Percentiles rank a stretch among this genome's conserved stretches.
phyloP scores from a whole-genome alignment of 2,113 vertebrate genomes.

The Oryctolagus cuniculus region DNA sequence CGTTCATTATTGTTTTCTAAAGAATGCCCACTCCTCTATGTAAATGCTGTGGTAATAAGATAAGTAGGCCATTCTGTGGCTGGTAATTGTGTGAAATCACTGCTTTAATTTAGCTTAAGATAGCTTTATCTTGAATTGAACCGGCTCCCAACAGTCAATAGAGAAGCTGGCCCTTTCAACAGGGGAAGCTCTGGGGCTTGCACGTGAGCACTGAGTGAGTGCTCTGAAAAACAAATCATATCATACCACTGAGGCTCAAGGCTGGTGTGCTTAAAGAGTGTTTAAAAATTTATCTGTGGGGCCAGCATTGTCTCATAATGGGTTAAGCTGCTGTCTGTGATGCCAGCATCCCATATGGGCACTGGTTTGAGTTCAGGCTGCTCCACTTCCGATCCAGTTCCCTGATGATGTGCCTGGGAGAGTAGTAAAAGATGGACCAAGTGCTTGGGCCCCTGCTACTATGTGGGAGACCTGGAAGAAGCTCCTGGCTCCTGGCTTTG shows the following conservation, averaged over 20 bases:
- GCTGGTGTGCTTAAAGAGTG: background rate
- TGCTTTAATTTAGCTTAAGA: background rate
- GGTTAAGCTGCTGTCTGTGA: too few relatives aligned
- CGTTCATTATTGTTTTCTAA: constrained; percentile 40
- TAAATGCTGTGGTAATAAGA: background rate
- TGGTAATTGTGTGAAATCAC: background rate
- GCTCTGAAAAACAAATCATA: background rate
- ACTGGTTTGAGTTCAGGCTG: too few relatives aligned
- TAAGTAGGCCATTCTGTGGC: background rate
- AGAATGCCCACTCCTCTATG: background rate
- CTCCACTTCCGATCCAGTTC: too few relatives aligned
- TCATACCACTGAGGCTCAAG: background rate
- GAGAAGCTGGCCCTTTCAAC: background rate
- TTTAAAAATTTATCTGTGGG: background rate
- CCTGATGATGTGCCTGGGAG: too few relatives aligned
- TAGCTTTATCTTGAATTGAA: background rate
- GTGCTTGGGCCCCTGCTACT: too few relatives aligned
- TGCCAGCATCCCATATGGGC: too few relatives aligned
- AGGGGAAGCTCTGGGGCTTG: background rate
- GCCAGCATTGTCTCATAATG: too few relatives aligned
- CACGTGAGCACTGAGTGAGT: background rate
- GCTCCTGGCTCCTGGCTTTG: too few relatives aligned
- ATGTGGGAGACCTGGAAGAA: too few relatives aligned
- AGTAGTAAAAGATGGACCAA: too few relatives aligned
- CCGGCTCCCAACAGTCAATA: background rate